These are phyloP conservation scores for Arctia plantaginis DNA, from an alignment of 2,888 invertebrate genomes.

Conservation along the genomic window DNA sequence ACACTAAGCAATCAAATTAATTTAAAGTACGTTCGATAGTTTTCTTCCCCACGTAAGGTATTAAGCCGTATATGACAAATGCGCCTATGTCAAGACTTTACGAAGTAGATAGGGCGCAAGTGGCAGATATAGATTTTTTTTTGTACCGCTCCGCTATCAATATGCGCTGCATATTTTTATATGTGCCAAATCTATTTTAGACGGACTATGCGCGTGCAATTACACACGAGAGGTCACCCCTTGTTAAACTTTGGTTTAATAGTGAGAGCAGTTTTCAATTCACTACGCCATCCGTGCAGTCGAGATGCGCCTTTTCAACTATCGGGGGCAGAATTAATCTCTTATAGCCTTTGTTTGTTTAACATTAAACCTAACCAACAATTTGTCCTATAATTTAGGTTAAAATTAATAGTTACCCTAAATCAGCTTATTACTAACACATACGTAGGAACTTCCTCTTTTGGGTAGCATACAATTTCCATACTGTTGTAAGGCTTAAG, in stretches of 20 bases:
- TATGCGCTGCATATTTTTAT: conserved; percentile 14
- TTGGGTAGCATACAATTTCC: conserved; percentile 26
- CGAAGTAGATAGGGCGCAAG: too few species aligned
- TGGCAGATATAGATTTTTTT: too few species aligned
- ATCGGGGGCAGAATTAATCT: not conserved
- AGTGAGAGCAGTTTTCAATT: not conserved
- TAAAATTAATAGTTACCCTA: conserved; percentile 5
- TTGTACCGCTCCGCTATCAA: not conserved
- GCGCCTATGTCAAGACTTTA: too few species aligned
- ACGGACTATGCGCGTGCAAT: not conserved
- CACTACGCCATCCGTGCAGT: too few species aligned
- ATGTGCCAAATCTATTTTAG: conserved; percentile 18
- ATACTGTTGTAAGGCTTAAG: conserved; percentile 23
- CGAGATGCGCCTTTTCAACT: too few species aligned
- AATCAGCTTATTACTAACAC: conserved; percentile 16
- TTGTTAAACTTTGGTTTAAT: not conserved
- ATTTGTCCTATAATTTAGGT: not conserved
- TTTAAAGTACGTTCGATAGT: too few species aligned
- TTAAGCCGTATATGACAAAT: too few species aligned
- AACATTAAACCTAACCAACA: not conserved
- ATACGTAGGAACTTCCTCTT: conserved; percentile 7
- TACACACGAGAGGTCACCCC: not conserved
- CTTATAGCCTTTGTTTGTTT: not conserved
- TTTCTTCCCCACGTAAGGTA: too few species aligned
- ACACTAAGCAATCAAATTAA: too few species aligned